Conservation (phyloP, 2,797 vertebrate genomes). For the Gymnopithys bicolor region DNA sequence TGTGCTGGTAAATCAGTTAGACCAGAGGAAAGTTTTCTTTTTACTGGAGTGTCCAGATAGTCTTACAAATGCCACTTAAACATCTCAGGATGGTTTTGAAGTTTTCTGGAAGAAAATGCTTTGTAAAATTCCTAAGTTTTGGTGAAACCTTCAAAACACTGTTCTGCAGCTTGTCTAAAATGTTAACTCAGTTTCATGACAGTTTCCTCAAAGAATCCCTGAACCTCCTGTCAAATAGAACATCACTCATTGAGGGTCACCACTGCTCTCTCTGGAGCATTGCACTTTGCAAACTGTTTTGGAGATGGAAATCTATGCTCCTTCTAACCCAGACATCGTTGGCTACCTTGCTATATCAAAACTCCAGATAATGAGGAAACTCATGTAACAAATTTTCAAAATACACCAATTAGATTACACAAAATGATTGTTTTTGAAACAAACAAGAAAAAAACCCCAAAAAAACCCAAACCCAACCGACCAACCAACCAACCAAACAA, state of each 20-base stretch:
- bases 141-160: not conserved
- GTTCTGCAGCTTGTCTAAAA: not conserved
- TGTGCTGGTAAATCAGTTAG: not conserved
- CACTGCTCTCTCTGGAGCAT: not conserved
- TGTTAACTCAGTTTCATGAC: not conserved
- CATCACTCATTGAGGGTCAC: rapidly evolving
- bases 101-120: not conserved
- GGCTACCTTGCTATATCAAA: not conserved
- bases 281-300: not conserved
- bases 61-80: not conserved
- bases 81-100: not conserved
- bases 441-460: no score
- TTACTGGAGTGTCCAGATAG: not conserved
- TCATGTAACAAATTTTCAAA: not conserved
- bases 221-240: not conserved
- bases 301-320: not conserved
- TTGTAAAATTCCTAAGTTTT: not conserved
- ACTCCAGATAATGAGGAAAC: not conserved
- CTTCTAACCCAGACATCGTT: not conserved
- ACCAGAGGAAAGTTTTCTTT: not conserved
- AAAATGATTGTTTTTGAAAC: not conserved
- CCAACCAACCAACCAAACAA: no score
- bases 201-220: not conserved
- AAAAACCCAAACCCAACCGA: no score
- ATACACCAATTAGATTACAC: not conserved